These are phyloP conservation scores for Eledona agricola DNA, from an alignment of 2,888 invertebrate genomes.

Conservation along the genomic window DNA sequence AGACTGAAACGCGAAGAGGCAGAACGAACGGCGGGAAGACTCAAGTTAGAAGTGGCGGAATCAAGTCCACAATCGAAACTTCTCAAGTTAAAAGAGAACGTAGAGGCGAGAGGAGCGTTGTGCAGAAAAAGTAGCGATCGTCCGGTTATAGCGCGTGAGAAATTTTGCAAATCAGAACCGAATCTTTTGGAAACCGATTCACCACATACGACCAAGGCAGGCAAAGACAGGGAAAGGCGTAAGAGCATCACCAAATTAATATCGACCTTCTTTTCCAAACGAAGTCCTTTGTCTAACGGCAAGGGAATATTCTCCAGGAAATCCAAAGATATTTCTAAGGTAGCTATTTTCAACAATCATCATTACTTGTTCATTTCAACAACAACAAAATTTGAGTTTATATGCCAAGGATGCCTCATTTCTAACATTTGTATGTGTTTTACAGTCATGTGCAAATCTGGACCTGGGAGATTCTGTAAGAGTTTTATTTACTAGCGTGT, in stretches of 20 bases:
- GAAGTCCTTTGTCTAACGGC: conserved; percentile 61
- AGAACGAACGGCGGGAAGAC: conserved; percentile 66
- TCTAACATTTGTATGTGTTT: conserved; percentile 52
- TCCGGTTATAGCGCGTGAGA: conserved; percentile 26
- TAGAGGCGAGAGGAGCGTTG: conserved; percentile 19
- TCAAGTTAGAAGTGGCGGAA: conserved; percentile 74
- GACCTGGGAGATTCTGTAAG: conserved; percentile 60
- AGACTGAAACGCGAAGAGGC: conserved; percentile 63
- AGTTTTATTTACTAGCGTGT: conserved; percentile 44
- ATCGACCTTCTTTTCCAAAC: conserved; percentile 82
- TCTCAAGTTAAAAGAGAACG: conserved; percentile 65
- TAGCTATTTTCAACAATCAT: conserved; percentile 53
- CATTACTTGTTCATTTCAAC: conserved; percentile 8
- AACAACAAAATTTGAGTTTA: no score
- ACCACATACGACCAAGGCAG: conserved; percentile 60
- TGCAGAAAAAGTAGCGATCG: background rate
- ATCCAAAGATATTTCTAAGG: conserved; percentile 72
- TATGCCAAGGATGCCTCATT: no score
- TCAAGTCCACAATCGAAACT: conserved; percentile 75
- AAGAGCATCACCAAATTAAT: conserved; percentile 87
- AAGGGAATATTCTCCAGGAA: conserved; percentile 68
- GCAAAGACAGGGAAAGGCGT: conserved; percentile 75
- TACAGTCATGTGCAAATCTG: conserved; percentile 70
- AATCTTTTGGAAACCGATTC: conserved; percentile 54
- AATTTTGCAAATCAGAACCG: conserved; percentile 60